Base-by-base conservation (phyloP, 2,113 vertebrate genomes). In the Neomonachus schauinslandi region DNA sequence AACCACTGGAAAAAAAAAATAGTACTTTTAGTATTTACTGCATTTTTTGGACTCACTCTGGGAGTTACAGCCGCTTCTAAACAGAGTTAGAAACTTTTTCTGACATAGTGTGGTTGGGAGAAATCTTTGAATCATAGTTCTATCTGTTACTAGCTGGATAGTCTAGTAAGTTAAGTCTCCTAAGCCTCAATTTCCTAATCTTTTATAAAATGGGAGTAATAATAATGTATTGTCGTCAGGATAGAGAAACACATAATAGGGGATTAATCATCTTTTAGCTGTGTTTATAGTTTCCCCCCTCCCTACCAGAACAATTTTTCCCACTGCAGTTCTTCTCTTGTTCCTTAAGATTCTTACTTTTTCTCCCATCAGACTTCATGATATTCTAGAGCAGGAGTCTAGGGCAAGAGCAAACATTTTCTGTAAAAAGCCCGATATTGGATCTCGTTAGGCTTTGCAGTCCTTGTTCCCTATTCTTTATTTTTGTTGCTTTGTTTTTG, bases 11-110 rank as follows among this genome's bases (percentile, higher is more conserved):
- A 5, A 13, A 22, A 6, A 2, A 22, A 55, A 21, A 15, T 9
- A 4, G 1, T 82, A 11, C 8, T 92, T 95, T 71, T 84, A 74
- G 57, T 59, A 39, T 3, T 74, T 53, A 39, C 28, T 83, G 14
- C 39, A 55, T 57, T 51, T 92, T 63, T 92, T 93, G 87, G 63
- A 95, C 10, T 92, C 51, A 82, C 51, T 95, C 71, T 74, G 57
- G 63, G 18, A 81, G 57, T 93, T 67, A 51, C 7, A 57, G 28
- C 13, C 36, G 57, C 63, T 82, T 69, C 61, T 55, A 87, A 96
- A 94, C 31, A 83, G 67, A 98, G 82, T 81, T 59, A 33, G 57
- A 83, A 88, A 80, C n/a, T 79, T 91, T 61, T 94, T 81, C 81
- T 74, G 19, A 21, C 55, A 63, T 39, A 33, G 15, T 3, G 49